Evolutionary conservation across 2,797 vertebrate genomes (phyloP), one percentile per base, ranked within the genome.

Genomic region (Tokudaia tokunoshimensis): DNA sequence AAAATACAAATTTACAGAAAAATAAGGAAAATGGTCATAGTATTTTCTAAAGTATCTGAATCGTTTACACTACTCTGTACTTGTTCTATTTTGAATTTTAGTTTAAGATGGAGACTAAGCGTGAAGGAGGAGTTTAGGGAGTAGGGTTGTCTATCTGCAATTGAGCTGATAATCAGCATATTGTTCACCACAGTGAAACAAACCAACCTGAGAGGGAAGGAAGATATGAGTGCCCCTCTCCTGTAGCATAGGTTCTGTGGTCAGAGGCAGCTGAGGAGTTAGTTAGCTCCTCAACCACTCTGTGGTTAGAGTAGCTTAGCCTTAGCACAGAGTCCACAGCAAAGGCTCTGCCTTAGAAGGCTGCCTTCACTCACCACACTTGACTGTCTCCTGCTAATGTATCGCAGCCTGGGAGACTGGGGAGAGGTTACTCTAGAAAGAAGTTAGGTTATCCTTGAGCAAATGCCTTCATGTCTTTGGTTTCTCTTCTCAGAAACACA

Each of bases 1-100:
- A 90, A 63, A 96, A 87, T 70, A 83, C 3, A 19, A 92, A 83
- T 57, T 94, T 78, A 70, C 4, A 87, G 41, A 90, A 52, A 75
- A 47, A 89, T 63, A 91, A 81, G 50, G 3, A 3, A 84, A 85
- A 65, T 59, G 8, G 74, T 91, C 37, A 70, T 79, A 90, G 31
- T 78, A 67, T 52, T 85, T 91, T 94, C 76, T 20, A 63, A 94
- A 74, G 75, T 34, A 91, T 83, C 63, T 79, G 81, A 19, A 47
- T 24, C 13, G 29, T 24, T 76, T 52, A 94, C 67, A 52, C 44
- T 61, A n/a, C 34, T 41, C 67, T 9, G 26, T 74, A 61, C 59
- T 76, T 80, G 61, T 19, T 92, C 44, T 63, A 31, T 20, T 67
- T 13, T 92, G 13, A 15, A 20, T 92, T 34, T 61, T 47, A n/a